Percentiles rank a stretch among this genome's conserved stretches.
phyloP scores from a whole-genome alignment of 2,888 invertebrate genomes.

The Phlogophora meticulosa region DNA sequence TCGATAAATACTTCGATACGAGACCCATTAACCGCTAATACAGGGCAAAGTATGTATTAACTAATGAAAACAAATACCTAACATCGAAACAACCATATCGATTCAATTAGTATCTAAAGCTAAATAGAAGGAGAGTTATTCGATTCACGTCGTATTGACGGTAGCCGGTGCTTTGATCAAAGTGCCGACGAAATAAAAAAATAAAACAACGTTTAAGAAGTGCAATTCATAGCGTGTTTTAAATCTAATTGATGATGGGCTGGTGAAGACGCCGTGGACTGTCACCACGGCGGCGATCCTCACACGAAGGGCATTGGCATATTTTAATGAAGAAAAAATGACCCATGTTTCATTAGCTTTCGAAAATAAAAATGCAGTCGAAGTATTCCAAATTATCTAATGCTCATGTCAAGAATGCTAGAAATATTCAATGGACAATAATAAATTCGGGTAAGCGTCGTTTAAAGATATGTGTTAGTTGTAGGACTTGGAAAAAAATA shows the following conservation, averaged over 20 bases:
- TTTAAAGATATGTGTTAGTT: constrained; percentile 50
- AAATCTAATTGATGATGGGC: constrained; percentile 75
- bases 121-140: constrained; percentile 79
- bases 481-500: constrained; percentile 16
- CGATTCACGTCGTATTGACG: constrained; percentile 73
- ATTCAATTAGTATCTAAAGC: constrained; percentile 78
- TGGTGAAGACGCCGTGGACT: constrained; percentile 62
- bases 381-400: constrained; percentile 70
- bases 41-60: constrained; percentile 64
- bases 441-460: constrained; percentile 48
- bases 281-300: constrained; percentile 75
- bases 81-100: constrained; percentile 74
- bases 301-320: constrained; percentile 71
- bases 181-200: constrained; percentile 67
- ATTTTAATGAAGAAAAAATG: constrained; percentile 64
- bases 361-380: constrained; percentile 69
- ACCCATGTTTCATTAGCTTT: constrained; percentile 58
- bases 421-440: constrained; percentile 32
- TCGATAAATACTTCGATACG: constrained; percentile 50
- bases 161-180: constrained; percentile 76
- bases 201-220: constrained; percentile 65
- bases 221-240: constrained; percentile 76
- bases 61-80: constrained; percentile 82
- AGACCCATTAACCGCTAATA: constrained; percentile 60
- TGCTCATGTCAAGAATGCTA: constrained; percentile 67